Evolutionary conservation across 2,888 invertebrate species (phyloP).

Genomic region (Oasisia sp.): DNA sequence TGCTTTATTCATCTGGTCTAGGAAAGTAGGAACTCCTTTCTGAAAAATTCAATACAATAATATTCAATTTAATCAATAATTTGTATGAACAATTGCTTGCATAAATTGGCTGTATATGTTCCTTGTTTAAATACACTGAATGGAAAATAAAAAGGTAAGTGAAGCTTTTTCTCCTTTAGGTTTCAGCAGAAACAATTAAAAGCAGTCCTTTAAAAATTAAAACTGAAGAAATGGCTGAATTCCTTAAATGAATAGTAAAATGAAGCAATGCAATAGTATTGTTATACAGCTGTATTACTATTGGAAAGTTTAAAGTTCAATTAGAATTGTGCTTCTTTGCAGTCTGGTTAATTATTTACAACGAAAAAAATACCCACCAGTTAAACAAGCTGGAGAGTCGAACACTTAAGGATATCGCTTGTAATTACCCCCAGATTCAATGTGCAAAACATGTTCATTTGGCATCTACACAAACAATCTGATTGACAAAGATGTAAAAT

Average conservation of each 20-base stretch:
- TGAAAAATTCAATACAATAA: slow-evolving; percentile 41
- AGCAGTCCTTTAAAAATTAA: background rate
- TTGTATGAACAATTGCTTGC: background rate
- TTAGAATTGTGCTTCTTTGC: too few species aligned
- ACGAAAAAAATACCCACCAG: too few species aligned
- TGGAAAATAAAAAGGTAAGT: background rate
- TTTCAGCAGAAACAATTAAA: background rate
- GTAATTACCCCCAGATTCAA: too few species aligned
- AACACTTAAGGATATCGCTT: too few species aligned
- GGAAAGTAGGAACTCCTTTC: slow-evolving; percentile 62
- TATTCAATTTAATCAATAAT: background rate
- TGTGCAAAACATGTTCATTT: too few species aligned
- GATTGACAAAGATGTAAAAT: too few species aligned
- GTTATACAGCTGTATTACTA: too few species aligned
- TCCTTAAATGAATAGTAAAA: background rate
- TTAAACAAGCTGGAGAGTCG: too few species aligned
- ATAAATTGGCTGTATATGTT: background rate
- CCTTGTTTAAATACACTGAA: background rate
- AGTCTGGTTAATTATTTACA: too few species aligned
- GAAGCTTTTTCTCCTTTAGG: background rate
- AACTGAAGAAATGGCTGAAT: background rate
- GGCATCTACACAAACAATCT: too few species aligned
- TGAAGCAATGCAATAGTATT: too few species aligned
- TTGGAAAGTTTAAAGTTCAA: too few species aligned
- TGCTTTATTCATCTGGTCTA: slow-evolving; percentile 59